Conservation (phyloP, 2,888 invertebrate genomes). For the Masnerella sp. region DNA sequence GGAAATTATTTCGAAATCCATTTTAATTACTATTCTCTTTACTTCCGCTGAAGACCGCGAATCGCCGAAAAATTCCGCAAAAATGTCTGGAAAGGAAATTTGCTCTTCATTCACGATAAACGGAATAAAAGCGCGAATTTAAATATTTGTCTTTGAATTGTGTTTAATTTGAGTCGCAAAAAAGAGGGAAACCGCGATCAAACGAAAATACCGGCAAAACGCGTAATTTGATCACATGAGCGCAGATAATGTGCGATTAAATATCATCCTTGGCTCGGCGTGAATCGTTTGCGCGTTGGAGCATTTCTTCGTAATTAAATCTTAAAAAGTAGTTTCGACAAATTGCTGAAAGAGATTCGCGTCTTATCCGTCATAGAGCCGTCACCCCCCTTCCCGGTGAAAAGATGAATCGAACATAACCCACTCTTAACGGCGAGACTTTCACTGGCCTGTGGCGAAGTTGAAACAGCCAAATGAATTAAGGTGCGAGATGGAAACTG, state of each 20-base stretch:
- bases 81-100: too few species aligned
- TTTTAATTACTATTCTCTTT: too few species aligned
- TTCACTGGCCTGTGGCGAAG: constrained; percentile 44
- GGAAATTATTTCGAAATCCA: too few species aligned
- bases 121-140: too few species aligned
- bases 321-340: constrained; percentile 33
- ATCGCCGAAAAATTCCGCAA: too few species aligned
- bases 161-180: not conserved
- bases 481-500: constrained; percentile 37
- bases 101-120: too few species aligned
- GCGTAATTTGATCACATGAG: constrained; percentile 33
- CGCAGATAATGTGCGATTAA: constrained; percentile 37
- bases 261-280: constrained; percentile 10
- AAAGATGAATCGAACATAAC: constrained; percentile 43
- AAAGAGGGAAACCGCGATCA: not conserved
- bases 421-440: constrained; percentile 28
- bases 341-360: constrained; percentile 33
- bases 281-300: constrained; percentile 38
- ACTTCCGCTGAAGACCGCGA: too few species aligned
- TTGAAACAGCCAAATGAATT: constrained; percentile 32
- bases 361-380: constrained; percentile 26
- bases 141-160: not conserved
- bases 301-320: constrained; percentile 50
- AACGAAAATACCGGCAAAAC: constrained; percentile 11
- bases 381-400: not conserved